These are phyloP conservation scores for Tympanuchus pallidicinctus DNA, from an alignment of 2,113 vertebrate genomes.

Conservation along the genomic window DNA sequence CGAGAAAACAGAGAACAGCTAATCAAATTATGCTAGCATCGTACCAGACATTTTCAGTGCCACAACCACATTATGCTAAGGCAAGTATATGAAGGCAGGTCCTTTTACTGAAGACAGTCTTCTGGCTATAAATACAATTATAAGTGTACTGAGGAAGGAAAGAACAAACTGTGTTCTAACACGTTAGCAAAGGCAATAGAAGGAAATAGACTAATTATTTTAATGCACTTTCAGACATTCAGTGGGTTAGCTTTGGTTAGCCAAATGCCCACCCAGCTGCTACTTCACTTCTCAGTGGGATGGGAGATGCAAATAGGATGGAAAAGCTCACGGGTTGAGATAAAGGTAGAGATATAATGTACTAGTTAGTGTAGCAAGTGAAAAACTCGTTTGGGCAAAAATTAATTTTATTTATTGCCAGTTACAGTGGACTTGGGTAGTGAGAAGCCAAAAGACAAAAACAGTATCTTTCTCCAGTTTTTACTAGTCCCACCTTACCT, in stretches of 20 bases:
- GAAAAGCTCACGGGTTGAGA: background rate
- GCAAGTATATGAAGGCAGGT: background rate
- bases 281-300: background rate
- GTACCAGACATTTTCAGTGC: background rate
- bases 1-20: background rate
- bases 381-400: background rate
- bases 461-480: fast-evolving
- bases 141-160: background rate
- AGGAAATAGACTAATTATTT: background rate
- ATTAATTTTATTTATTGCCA: background rate
- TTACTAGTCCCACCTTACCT: background rate
- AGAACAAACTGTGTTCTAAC: background rate
- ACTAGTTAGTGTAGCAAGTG: background rate
- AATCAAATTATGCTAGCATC: background rate
- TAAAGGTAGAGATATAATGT: background rate
- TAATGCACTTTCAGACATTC: background rate
- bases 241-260: background rate
- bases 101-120: background rate
- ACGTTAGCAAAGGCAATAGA: background rate
- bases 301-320: fast-evolving
- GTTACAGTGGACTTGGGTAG: background rate
- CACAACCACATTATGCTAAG: background rate
- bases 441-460: background rate
- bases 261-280: background rate
- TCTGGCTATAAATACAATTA: background rate